phyloP scores from a whole-genome alignment of 2,797 vertebrate genomes.

The Fistularia commersonii region DNA sequence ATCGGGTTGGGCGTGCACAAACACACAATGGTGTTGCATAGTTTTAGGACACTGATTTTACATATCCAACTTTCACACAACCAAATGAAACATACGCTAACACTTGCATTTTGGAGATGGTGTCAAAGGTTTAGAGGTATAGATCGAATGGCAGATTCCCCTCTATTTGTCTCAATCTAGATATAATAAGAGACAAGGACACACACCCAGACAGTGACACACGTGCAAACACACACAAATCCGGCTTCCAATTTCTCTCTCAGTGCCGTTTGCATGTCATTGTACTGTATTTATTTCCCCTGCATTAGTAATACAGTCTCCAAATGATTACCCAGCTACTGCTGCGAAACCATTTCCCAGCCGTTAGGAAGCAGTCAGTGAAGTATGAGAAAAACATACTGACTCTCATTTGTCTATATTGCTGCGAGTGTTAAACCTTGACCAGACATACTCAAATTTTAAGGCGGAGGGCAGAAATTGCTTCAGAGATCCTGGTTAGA shows the following conservation, averaged over 20 bases:
- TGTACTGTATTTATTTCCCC: slow-evolving; percentile 46
- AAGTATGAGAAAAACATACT: slow-evolving; percentile 24
- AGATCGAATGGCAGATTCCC: slow-evolving; percentile 50
- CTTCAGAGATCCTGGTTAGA: slow-evolving; percentile 13
- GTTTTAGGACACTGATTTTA: no score
- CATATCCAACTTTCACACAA: slow-evolving; percentile 11
- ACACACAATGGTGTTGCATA: no score
- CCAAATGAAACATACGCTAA: slow-evolving; percentile 17
- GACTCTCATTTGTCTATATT: slow-evolving; percentile 38
- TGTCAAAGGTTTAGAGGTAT: slow-evolving; percentile 49
- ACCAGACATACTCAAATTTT: slow-evolving; percentile 16
- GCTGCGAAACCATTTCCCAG: slow-evolving; percentile 17
- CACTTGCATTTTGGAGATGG: slow-evolving; percentile 21
- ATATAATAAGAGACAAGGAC: slow-evolving; percentile 59
- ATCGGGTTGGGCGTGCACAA: slow-evolving; percentile 15
- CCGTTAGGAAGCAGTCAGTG: slow-evolving; percentile 32
- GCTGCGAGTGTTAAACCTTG: slow-evolving; percentile 30
- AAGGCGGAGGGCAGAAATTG: slow-evolving; percentile 13
- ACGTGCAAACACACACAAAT: slow-evolving; percentile 4
- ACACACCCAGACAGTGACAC: slow-evolving; percentile 3
- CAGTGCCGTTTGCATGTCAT: slow-evolving; percentile 37
- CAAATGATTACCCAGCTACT: slow-evolving; percentile 42
- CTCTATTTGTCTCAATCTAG: slow-evolving; percentile 66
- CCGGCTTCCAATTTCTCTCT: slow-evolving; percentile 26
- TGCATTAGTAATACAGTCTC: slow-evolving; percentile 37